A percentile compares a stretch with the other conserved stretches of the same genome.
These are phyloP conservation scores for Actinia tenebrosa DNA, from an alignment of 64 coral and sea anemone species.

Conservation along the genomic window DNA sequence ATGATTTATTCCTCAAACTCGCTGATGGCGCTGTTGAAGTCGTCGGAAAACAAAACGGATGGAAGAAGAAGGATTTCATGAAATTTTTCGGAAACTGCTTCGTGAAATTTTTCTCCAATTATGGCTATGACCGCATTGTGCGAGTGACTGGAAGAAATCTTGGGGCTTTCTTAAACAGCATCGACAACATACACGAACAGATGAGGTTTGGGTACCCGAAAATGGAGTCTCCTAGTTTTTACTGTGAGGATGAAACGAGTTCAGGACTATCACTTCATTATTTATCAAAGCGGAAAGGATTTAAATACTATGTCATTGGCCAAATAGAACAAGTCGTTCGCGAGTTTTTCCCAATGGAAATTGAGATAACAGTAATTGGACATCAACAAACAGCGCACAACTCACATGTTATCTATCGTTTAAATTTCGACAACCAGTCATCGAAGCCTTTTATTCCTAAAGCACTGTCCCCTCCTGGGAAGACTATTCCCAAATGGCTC, in stretches of 20 bases:
- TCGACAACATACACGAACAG: constrained; percentile 81
- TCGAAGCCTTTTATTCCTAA: constrained; percentile 51
- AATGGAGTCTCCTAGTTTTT: constrained; percentile 63
- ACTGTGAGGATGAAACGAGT: constrained; percentile 75
- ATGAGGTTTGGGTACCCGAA: constrained; percentile 89
- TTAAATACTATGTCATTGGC: constrained; percentile 71
- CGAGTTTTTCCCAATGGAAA: constrained; percentile 29
- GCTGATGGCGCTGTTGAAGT: constrained; percentile 40
- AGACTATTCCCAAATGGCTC: neutral
- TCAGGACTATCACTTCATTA: constrained; percentile 68
- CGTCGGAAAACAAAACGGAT: constrained; percentile 39
- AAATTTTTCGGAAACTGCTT: constrained; percentile 73
- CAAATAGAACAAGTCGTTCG: constrained; percentile 45
- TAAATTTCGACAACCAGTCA: constrained; percentile 68
- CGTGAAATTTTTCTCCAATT: constrained; percentile 86
- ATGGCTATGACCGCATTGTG: constrained; percentile 81
- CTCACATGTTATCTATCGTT: constrained; percentile 46
- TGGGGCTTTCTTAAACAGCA: constrained; percentile 64
- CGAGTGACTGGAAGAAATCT: constrained; percentile 54
- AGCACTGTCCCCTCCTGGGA: neutral
- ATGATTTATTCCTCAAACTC: constrained; percentile 48
- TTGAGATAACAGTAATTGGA: constrained; percentile 29
- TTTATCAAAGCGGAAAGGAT: constrained; percentile 53
- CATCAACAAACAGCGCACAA: neutral
- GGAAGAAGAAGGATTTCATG: constrained; percentile 70